Percentiles rank a stretch among this genome's conserved stretches.
These are phyloP conservation scores for Bombus vancouverensis DNA, from an alignment of 1,140 invertebrate genomes.

Conservation along the genomic window DNA sequence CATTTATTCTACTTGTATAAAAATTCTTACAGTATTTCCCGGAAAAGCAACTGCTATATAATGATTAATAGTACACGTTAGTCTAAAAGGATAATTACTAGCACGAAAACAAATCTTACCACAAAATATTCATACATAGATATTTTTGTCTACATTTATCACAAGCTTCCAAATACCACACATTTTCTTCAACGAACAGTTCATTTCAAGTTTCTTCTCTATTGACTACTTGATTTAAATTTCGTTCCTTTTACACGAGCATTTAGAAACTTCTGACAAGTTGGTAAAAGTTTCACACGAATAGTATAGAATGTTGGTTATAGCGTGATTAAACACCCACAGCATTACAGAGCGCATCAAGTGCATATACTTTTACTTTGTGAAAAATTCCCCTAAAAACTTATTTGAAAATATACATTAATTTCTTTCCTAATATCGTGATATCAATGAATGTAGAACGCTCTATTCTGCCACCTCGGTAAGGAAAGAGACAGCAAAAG, in stretches of 20 bases:
- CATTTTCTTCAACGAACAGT: neutral
- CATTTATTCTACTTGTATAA: neutral
- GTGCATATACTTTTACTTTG: neutral
- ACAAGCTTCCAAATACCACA: neutral
- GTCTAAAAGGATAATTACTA: no score
- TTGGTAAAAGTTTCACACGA: neutral
- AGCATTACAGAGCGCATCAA: slow-evolving; percentile 21
- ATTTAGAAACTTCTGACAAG: neutral
- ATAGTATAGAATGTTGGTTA: slow-evolving; percentile 20
- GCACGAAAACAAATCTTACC: no score
- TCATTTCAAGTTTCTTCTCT: neutral
- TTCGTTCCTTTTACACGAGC: neutral
- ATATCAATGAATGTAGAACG: neutral
- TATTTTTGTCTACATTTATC: neutral
- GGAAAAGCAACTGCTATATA: neutral
- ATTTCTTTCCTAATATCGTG: neutral
- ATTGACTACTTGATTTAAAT: neutral
- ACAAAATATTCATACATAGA: neutral
- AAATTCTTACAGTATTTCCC: neutral
- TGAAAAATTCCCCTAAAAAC: neutral
- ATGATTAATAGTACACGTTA: neutral
- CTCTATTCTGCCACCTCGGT: slow-evolving; percentile 44
- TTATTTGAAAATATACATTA: neutral
- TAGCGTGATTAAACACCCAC: slow-evolving; percentile 32
- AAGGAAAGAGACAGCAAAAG: slow-evolving; percentile 23